Conservation (phyloP, 2,113 vertebrate species). For the Larimichthys crocea region DNA sequence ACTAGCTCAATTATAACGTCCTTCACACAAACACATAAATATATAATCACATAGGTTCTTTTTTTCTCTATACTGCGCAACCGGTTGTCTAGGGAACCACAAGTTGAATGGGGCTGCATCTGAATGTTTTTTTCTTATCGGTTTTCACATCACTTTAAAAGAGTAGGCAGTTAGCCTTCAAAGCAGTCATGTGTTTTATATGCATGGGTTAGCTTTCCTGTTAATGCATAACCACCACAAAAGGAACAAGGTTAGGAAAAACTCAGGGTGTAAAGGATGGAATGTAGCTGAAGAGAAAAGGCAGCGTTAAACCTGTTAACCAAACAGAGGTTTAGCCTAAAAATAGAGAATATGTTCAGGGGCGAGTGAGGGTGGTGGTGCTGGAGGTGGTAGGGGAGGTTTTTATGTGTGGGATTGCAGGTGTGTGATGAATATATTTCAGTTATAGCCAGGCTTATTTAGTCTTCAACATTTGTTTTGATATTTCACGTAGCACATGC, state of each 20-base stretch:
- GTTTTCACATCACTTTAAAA: neutral
- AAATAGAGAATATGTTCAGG: conserved; percentile 31
- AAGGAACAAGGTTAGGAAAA: neutral
- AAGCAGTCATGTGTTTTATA: neutral
- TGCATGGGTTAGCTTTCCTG: conserved; percentile 53
- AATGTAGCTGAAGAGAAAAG: conserved; percentile 7
- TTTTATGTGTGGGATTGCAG: neutral
- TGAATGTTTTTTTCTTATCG: conserved; percentile 27
- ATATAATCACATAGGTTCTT: neutral
- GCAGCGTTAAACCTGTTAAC: conserved; percentile 5
- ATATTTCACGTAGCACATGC: neutral
- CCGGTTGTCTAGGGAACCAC: conserved; percentile 47
- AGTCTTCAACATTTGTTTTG: neutral
- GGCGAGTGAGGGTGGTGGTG: neutral
- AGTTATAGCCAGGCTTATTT: neutral
- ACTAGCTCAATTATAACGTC: neutral
- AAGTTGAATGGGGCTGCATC: conserved; percentile 17
- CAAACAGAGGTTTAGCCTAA: conserved; percentile 32
- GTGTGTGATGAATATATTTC: neutral
- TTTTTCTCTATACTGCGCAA: neutral
- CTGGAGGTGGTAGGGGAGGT: neutral
- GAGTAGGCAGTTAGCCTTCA: conserved; percentile 26
- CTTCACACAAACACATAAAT: neutral
- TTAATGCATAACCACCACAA: conserved; percentile 63
- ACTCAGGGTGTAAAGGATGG: neutral